A percentile compares a stretch with the other conserved stretches of the same genome.
These are phyloP conservation scores for Notothenia coriiceps DNA, from an alignment of 2,113 vertebrate genomes.

Conservation along the genomic window DNA sequence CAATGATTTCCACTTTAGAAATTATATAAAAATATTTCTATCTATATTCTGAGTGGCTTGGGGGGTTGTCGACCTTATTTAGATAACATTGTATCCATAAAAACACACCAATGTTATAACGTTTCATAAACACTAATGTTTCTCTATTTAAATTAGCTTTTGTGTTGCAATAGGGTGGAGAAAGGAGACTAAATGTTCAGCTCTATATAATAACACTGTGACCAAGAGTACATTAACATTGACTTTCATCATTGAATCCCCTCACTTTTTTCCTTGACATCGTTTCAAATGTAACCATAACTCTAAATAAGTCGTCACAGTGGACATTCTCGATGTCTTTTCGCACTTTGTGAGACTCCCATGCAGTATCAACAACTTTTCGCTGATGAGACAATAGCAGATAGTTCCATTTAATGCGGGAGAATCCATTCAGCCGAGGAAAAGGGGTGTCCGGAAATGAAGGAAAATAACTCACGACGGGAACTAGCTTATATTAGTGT, in stretches of 20 bases:
- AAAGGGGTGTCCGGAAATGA: constrained; percentile 57
- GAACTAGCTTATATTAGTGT: no score
- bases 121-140: not conserved
- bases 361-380: constrained; percentile 89
- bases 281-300: not conserved
- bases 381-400: constrained; percentile 91
- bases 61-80: no score
- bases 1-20: no score
- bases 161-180: constrained; percentile 29
- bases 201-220: constrained; percentile 18
- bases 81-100: no score
- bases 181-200: constrained; percentile 11
- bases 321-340: not conserved
- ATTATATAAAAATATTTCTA: no score
- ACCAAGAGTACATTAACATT: constrained; percentile 4
- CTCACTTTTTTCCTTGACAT: not conserved
- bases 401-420: constrained; percentile 88
- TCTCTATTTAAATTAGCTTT: constrained; percentile 2
- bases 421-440: constrained; percentile 69
- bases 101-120: no score
- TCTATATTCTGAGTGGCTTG: no score
- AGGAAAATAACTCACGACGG: not conserved
- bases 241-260: not conserved
- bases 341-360: constrained; percentile 56
- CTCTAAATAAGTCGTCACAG: not conserved